These are phyloP conservation scores for Clarias laeviceps DNA, from an alignment of 2,797 vertebrate species.

Conservation along the genomic window DNA sequence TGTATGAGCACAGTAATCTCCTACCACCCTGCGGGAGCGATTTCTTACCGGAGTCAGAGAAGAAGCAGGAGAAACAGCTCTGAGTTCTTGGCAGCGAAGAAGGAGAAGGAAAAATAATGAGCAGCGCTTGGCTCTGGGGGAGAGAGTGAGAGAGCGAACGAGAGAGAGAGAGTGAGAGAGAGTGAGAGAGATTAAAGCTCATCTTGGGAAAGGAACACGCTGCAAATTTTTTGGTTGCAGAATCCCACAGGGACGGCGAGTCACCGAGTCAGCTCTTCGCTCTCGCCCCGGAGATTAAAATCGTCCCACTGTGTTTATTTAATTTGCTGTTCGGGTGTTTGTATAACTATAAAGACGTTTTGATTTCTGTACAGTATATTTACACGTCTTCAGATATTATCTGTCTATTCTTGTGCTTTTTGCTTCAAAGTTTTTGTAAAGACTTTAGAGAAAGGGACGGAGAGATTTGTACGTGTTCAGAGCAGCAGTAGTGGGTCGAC, in stretches of 20 bases:
- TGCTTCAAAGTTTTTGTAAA: background rate
- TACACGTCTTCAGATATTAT: background rate
- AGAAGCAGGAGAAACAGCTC: background rate
- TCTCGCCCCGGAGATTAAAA: background rate
- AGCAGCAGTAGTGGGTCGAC: background rate
- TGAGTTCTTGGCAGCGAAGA: conserved; percentile 9
- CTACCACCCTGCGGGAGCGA: background rate
- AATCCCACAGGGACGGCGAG: conserved; percentile 5
- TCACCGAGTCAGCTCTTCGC: background rate
- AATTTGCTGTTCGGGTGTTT: background rate
- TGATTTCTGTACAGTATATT: background rate
- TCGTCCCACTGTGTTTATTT: background rate
- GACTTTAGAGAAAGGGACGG: background rate
- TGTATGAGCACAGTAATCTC: conserved; percentile 7
- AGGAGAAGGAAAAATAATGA: conserved; percentile 17
- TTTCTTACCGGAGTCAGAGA: background rate
- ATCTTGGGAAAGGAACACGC: background rate
- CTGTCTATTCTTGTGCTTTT: background rate
- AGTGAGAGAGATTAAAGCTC: background rate
- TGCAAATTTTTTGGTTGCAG: background rate
- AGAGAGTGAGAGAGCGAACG: background rate
- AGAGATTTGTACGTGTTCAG: background rate
- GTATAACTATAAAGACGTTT: background rate
- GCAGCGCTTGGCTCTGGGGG: conserved; percentile 13
- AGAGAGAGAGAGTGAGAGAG: background rate